Conservation (phyloP, 2,797 vertebrate species). For the Onychomys arenicola region DNA sequence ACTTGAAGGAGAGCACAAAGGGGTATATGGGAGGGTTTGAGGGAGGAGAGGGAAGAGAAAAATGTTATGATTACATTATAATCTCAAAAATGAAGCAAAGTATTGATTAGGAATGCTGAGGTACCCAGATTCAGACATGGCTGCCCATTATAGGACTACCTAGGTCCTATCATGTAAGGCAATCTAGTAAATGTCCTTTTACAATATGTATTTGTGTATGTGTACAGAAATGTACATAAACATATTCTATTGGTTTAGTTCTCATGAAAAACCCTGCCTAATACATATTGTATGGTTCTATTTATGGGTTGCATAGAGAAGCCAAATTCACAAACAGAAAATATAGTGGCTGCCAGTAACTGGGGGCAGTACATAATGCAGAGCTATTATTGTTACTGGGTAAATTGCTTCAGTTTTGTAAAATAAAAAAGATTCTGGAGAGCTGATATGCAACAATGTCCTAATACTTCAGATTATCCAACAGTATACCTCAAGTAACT, state of each 20-base stretch:
- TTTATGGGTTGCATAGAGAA: neutral
- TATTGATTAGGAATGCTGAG: neutral
- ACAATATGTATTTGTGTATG: neutral
- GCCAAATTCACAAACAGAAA: slow-evolving; percentile 3
- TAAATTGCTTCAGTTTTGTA: neutral
- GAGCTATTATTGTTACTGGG: neutral
- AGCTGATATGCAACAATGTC: neutral
- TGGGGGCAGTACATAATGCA: neutral
- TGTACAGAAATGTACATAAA: neutral
- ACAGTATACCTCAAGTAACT: neutral
- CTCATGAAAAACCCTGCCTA: neutral
- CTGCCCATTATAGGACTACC: neutral
- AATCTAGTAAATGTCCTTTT: neutral
- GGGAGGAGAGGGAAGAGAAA: neutral
- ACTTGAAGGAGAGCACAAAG: neutral
- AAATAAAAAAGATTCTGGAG: neutral
- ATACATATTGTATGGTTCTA: neutral
- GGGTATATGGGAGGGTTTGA: neutral
- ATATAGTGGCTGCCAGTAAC: neutral
- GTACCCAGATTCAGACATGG: neutral
- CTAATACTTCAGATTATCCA: neutral
- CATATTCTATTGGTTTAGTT: neutral
- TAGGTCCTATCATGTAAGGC: neutral
- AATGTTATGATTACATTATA: neutral
- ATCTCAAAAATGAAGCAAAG: neutral